Conservation (phyloP, 2,888 invertebrate genomes). For the Caenorhabditis imperialis region DNA sequence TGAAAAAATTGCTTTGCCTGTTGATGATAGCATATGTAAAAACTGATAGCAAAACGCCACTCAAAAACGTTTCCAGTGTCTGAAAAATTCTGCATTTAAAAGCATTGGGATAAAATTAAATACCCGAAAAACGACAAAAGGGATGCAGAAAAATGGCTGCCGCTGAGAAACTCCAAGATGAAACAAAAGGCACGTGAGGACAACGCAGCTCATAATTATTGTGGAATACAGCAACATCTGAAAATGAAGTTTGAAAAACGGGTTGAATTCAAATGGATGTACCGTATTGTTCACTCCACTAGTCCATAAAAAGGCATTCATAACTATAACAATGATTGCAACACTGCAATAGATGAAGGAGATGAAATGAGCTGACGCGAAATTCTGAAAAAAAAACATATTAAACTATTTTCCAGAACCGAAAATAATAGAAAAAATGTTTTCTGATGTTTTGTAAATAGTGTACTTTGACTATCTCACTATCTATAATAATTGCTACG, state of each 20-base stretch:
- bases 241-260: slow-evolving; percentile 3
- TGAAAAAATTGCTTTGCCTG: slow-evolving; percentile 15
- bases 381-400: slow-evolving; percentile 12
- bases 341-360: slow-evolving; percentile 28
- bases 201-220: slow-evolving; percentile 14
- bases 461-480: no score
- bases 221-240: slow-evolving; percentile 38
- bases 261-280: background rate
- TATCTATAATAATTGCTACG: no score
- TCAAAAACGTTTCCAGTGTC: slow-evolving; percentile 56
- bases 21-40: slow-evolving; percentile 46
- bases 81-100: slow-evolving; percentile 17
- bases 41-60: slow-evolving; percentile 11
- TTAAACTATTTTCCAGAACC: no score
- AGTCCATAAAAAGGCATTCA: slow-evolving; percentile 13
- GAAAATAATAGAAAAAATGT: no score
- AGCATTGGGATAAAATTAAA: background rate
- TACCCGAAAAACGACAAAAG: slow-evolving; percentile 58
- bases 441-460: no score
- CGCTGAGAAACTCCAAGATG: slow-evolving; percentile 42
- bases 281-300: slow-evolving; percentile 33
- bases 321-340: slow-evolving; percentile 10
- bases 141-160: slow-evolving; percentile 59
- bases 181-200: slow-evolving; percentile 51
- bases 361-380: slow-evolving; percentile 24